A percentile compares a stretch with the other conserved stretches of the same genome.
Conservation (phyloP, 2,888 invertebrate species). For the Tenthredo distinguenda region DNA sequence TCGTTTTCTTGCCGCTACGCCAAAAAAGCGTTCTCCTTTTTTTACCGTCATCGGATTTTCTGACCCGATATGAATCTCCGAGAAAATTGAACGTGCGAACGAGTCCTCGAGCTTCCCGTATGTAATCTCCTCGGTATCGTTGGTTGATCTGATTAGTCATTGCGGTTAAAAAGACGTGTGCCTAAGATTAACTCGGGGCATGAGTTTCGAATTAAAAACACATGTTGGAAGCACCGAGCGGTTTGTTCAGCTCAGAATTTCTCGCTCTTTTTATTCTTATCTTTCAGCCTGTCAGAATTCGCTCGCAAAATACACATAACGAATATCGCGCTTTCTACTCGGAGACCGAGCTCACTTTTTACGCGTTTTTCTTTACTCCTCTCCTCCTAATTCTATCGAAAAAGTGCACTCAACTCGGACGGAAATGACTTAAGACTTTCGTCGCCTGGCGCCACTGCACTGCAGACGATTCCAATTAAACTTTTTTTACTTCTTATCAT, state of each 20-base stretch:
- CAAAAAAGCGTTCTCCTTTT: background rate
- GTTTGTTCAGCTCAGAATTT: background rate
- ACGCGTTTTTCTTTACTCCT: background rate
- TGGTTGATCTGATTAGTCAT: slow-evolving; percentile 20
- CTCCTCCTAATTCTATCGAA: background rate
- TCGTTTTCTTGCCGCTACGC: too few relatives aligned
- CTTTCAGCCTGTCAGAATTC: background rate
- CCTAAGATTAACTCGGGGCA: background rate
- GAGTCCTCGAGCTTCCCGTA: background rate
- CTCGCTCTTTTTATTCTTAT: background rate
- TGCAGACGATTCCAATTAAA: slow-evolving; percentile 66
- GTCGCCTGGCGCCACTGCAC: slow-evolving; percentile 52
- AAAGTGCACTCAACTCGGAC: slow-evolving; percentile 59
- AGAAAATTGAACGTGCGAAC: background rate
- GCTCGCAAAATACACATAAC: background rate
- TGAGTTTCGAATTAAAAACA: slow-evolving; percentile 32
- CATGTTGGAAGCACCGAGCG: background rate
- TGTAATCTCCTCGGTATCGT: background rate
- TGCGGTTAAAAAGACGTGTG: background rate
- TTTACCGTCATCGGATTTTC: background rate
- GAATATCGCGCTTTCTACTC: background rate
- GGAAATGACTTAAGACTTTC: slow-evolving; percentile 67
- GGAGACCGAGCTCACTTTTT: background rate
- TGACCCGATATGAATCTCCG: background rate
- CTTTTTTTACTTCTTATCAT: slow-evolving; percentile 59